Conservation (phyloP, 2,888 invertebrate species). For the Cryptocephalus moraei region DNA sequence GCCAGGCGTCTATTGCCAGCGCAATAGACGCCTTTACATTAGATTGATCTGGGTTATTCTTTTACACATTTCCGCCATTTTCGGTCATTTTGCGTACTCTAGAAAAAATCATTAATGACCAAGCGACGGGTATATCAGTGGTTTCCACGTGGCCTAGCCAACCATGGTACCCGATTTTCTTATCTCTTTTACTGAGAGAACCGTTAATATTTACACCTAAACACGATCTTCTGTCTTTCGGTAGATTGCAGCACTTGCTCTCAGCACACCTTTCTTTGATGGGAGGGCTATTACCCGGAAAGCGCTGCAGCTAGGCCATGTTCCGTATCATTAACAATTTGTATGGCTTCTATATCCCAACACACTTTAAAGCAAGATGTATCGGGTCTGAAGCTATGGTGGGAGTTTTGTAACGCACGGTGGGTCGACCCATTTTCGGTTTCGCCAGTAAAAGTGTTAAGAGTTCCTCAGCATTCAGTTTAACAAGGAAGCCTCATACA, state of each 20-base stretch:
- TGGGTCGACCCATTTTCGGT: neutral
- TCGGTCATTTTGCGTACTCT: slow-evolving; percentile 17
- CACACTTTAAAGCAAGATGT: neutral
- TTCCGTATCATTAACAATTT: neutral
- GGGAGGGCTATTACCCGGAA: neutral
- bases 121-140: slow-evolving; percentile 14
- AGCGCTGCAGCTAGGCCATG: neutral
- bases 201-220: neutral
- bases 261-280: neutral
- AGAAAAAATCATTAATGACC: slow-evolving; percentile 21
- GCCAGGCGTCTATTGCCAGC: slow-evolving; percentile 12
- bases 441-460: neutral
- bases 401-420: neutral
- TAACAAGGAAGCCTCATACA: slow-evolving; percentile 3
- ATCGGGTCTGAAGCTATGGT: too few relatives aligned
- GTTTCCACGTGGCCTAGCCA: neutral
- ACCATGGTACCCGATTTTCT: too few relatives aligned
- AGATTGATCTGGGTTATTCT: slow-evolving; percentile 4
- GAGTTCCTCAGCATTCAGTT: slow-evolving; percentile 3
- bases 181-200: neutral
- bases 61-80: slow-evolving; percentile 15
- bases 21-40: slow-evolving; percentile 21
- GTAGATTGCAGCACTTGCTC: neutral
- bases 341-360: neutral
- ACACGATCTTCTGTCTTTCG: neutral